phyloP scores from a whole-genome alignment of 2,113 vertebrate genomes.

The Xiphophorus maculatus region DNA sequence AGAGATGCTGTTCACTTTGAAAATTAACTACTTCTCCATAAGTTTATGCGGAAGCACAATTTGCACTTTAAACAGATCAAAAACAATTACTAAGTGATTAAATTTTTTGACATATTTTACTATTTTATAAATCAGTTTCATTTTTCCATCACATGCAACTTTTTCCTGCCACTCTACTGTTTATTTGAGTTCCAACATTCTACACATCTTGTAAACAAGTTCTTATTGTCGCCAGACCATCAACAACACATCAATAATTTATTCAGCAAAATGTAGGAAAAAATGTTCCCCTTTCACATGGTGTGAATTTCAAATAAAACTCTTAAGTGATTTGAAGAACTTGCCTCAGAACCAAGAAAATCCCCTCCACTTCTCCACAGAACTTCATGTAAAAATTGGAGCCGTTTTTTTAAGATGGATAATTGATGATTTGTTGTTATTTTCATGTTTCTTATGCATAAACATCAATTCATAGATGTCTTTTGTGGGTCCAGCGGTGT shows the following conservation, averaged over 20 bases:
- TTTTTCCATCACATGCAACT: neutral
- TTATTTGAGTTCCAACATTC: neutral
- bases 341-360: neutral
- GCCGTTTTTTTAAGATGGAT: neutral
- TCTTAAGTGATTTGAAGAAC: neutral
- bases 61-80: neutral
- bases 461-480: neutral
- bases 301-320: neutral
- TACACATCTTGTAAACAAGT: neutral
- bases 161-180: neutral
- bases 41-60: too few species aligned
- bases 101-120: neutral
- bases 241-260: neutral
- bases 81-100: neutral
- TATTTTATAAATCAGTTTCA: neutral
- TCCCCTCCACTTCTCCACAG: neutral
- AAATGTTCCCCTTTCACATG: neutral
- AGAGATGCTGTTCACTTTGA: too few species aligned
- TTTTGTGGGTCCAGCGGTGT: neutral
- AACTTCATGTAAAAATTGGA: neutral
- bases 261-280: neutral
- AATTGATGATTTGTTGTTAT: neutral
- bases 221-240: neutral
- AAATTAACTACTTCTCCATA: too few species aligned
- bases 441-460: neutral